Base-by-base conservation (phyloP, 2,113 vertebrate species). In the Gobio gobio region DNA sequence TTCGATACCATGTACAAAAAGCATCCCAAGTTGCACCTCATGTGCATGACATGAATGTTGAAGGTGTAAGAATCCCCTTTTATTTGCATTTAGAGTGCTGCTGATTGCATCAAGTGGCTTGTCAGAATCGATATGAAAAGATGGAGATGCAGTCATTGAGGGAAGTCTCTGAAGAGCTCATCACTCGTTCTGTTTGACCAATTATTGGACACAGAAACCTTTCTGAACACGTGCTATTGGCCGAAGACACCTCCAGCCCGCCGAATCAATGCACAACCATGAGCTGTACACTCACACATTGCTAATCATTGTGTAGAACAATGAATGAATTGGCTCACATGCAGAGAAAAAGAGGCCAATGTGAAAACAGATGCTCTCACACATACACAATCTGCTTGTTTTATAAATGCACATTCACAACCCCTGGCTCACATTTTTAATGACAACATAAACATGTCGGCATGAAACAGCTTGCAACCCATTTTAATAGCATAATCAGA, bases 101-200 rank as follows among this genome's bases (percentile, higher is more conserved):
- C 70, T 74, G 70, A 74, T 74, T 49, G 70, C n/a, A 74, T 74
- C 12, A 74, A 74, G 43, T 74, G 43, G 70, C 70, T 74, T 74
- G 70, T 74, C 70, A 74, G 13, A 49, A 74, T 74, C 70, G 49
- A 74, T 74, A 74, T 45, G 43, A 49, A 72, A 74, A 74, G 43
- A 47, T 49, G n/a, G 43, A 49, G 70, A 49, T 47, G 72, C 43
- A 26, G 43, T 74, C 43, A 49, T 74, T 74, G n/a, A 26, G 70
- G 43, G 70, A 47, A 74, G 70, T 74, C 70, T 74, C 43, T 47
- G 43, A 74, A 74, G 43, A 74, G 43, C 70, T 49, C 43, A 47
- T 74, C 43, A 47, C 70, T 74, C 12, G 22, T 3, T 47, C 43
- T 45, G 10, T 74, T 74, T 74, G 8, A 24, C 70, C 70, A 74